phyloP scores from a whole-genome alignment of 53 echinoderm and acorn worm species.

The Echinometra lucunter region DNA sequence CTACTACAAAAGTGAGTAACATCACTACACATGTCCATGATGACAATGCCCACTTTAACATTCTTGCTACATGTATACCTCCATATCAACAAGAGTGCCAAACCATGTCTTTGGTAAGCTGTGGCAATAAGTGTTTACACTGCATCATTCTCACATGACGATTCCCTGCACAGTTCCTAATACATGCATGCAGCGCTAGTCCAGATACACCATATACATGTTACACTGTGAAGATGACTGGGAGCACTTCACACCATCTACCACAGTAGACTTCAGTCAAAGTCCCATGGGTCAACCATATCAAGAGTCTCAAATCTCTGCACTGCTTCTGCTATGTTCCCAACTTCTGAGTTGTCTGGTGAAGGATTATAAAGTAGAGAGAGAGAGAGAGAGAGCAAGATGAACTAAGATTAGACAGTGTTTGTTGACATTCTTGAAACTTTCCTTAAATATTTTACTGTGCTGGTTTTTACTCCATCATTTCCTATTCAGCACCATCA shows the following conservation, averaged over 20 bases:
- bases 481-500: not conserved
- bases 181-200: not conserved
- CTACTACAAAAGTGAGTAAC: not conserved
- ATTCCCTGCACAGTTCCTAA: not conserved
- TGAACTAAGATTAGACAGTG: not conserved
- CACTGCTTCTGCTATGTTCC: conserved; percentile 68
- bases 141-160: not conserved
- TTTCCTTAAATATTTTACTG: not conserved
- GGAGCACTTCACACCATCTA: not conserved
- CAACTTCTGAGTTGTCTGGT: conserved; percentile 64
- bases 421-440: not conserved
- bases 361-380: not conserved
- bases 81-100: not conserved
- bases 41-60: not conserved
- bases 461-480: too few relatives aligned
- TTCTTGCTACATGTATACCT: not conserved
- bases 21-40: not conserved
- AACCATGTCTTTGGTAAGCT: not conserved
- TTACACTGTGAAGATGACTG: not conserved
- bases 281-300: conserved; percentile 81
- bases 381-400: not conserved
- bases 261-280: conserved; percentile 70
- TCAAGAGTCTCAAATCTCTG: conserved; percentile 80
- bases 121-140: not conserved
- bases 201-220: too few relatives aligned